phyloP scores from a whole-genome alignment of 1,140 invertebrate genomes.

The Hermetia illucens region DNA sequence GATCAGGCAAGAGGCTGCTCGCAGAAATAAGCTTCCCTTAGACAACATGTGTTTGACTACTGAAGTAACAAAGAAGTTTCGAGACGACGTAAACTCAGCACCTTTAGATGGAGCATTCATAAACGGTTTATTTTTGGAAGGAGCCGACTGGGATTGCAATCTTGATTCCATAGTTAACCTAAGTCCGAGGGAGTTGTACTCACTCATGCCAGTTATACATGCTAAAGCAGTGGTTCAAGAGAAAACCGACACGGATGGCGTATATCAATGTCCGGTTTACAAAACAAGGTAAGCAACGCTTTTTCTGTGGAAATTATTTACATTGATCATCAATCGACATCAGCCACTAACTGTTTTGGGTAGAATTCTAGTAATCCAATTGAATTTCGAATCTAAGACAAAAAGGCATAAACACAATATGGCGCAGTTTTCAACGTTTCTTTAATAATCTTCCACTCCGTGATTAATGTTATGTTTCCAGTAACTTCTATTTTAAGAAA shows the following conservation, averaged over 20 bases:
- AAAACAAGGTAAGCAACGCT: constrained; percentile 54
- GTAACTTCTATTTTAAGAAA: no score
- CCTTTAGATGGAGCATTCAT: constrained; percentile 87
- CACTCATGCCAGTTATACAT: constrained; percentile 81
- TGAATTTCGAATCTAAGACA: constrained; percentile 1
- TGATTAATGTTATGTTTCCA: no score
- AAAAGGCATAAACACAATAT: no score
- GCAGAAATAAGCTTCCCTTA: constrained; percentile 91
- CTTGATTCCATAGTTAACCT: constrained; percentile 68
- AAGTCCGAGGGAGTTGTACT: constrained; percentile 78
- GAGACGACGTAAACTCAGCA: constrained; percentile 68
- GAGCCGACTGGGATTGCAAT: constrained; percentile 80
- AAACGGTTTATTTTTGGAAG: constrained; percentile 85
- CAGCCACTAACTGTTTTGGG: not conserved
- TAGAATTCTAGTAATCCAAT: not conserved
- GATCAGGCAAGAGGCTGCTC: constrained; percentile 92
- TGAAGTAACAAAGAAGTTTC: constrained; percentile 87
- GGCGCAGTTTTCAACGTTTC: no score
- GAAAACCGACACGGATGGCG: constrained; percentile 68
- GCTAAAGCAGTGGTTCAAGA: constrained; percentile 80
- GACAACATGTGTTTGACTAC: constrained; percentile 93
- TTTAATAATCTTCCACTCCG: no score
- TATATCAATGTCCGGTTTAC: constrained; percentile 91
- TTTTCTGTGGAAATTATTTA: not conserved
- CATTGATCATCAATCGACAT: not conserved